These are phyloP conservation scores for Drosophila bocki DNA, from an alignment of 1,140 invertebrate species.

Conservation along the genomic window DNA sequence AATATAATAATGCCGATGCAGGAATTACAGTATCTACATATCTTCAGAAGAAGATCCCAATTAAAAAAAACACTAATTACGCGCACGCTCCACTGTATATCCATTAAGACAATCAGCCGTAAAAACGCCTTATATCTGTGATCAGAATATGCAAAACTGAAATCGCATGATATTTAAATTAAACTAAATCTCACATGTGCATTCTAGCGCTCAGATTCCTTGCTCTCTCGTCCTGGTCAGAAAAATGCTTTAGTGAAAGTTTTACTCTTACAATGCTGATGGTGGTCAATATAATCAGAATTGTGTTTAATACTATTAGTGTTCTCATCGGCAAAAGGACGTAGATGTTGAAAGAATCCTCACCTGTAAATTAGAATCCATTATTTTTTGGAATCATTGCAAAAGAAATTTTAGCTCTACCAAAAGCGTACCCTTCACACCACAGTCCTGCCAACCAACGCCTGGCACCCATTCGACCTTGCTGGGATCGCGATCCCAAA, in stretches of 20 bases:
- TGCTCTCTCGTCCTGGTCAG: background rate
- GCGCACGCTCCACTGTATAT: background rate
- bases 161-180: too few species aligned
- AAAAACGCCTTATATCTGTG: background rate
- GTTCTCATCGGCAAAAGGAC: accelerated
- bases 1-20: background rate
- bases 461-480: background rate
- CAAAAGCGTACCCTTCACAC: background rate
- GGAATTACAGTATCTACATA: background rate
- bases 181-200: background rate
- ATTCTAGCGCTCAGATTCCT: background rate
- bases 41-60: accelerated
- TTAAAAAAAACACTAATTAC: accelerated
- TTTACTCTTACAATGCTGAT: background rate
- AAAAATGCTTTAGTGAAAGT: background rate
- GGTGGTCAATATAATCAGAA: background rate
- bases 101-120: background rate
- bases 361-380: background rate
- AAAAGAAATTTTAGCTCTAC: background rate
- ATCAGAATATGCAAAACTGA: background rate
- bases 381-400: background rate
- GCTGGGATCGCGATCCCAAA: background rate
- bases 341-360: background rate
- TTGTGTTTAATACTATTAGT: background rate
- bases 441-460: background rate